Evolutionary conservation across 2,797 vertebrate species (phyloP).

Genomic region (Cyclura pinguis): DNA sequence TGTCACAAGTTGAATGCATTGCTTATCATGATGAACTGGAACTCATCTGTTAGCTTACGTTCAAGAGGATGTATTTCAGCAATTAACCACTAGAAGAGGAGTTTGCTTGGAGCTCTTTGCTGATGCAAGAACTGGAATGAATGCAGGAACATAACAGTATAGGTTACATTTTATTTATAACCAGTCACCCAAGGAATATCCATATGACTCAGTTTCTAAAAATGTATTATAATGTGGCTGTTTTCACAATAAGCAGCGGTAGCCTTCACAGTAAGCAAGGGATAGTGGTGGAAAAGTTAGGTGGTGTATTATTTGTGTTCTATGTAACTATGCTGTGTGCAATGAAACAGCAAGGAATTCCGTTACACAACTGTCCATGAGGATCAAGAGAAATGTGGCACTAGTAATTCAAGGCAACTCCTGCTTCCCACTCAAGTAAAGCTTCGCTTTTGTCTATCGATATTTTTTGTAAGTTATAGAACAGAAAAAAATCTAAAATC

Average conservation of each 20-base stretch:
- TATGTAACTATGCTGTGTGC: background rate
- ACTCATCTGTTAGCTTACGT: background rate
- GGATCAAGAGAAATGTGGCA: background rate
- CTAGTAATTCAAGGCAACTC: background rate
- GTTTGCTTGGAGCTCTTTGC: background rate
- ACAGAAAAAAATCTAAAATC: background rate
- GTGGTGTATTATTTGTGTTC: background rate
- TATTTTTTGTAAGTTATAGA: background rate
- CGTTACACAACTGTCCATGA: no score
- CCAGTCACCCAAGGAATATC: constrained; percentile 25
- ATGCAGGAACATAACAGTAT: background rate
- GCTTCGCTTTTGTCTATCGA: background rate
- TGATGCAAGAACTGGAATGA: constrained; percentile 21
- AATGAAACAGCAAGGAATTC: no score
- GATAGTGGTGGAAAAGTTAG: background rate
- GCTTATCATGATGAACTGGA: background rate
- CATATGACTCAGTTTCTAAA: constrained; percentile 37
- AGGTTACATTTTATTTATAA: constrained; percentile 45
- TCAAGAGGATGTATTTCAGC: background rate
- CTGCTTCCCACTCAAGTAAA: background rate
- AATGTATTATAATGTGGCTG: background rate
- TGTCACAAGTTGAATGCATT: background rate
- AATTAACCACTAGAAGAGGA: constrained; percentile 6
- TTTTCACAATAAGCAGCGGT: constrained; percentile 20
- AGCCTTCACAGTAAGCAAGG: background rate